A percentile compares a stretch with the other conserved stretches of the same genome.
Evolutionary conservation across 1,140 invertebrate genomes (phyloP).

Genomic region (Ceratosolen fusciceps): DNA sequence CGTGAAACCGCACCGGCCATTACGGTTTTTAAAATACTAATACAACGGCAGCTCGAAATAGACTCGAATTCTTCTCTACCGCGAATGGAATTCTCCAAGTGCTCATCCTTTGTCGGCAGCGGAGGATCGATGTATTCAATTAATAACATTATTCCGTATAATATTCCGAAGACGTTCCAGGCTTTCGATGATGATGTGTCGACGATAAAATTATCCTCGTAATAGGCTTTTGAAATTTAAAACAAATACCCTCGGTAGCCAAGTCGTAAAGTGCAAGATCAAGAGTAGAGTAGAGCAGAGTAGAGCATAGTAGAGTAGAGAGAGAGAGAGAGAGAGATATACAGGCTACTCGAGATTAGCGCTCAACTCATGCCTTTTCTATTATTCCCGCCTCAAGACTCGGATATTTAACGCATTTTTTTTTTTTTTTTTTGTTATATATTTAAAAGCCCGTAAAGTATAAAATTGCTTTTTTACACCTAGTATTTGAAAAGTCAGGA

Average conservation of each 20-base stretch:
- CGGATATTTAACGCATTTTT: neutral
- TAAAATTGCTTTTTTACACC: neutral
- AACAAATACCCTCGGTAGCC: neutral
- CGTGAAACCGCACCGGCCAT: no score
- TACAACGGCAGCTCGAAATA: neutral
- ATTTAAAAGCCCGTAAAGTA: neutral
- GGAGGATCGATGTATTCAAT: neutral
- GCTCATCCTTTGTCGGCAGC: neutral
- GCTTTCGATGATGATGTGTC: neutral
- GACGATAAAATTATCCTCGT: neutral
- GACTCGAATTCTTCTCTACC: neutral
- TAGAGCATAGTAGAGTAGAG: no score
- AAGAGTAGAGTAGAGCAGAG: no score
- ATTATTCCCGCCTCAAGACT: neutral
- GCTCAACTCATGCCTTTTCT: neutral
- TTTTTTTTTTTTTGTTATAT: no score
- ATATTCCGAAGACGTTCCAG: neutral
- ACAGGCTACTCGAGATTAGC: slow-evolving; percentile 3
- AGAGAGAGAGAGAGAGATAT: no score
- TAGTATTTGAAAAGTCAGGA: neutral
- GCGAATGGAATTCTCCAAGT: neutral
- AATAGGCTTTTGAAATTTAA: neutral
- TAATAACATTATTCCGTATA: neutral
- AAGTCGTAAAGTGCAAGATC: slow-evolving; percentile 6
- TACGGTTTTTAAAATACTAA: neutral